Evolutionary conservation across 1,140 invertebrate genomes (phyloP).

Genomic region (Calycopis cecrops): DNA sequence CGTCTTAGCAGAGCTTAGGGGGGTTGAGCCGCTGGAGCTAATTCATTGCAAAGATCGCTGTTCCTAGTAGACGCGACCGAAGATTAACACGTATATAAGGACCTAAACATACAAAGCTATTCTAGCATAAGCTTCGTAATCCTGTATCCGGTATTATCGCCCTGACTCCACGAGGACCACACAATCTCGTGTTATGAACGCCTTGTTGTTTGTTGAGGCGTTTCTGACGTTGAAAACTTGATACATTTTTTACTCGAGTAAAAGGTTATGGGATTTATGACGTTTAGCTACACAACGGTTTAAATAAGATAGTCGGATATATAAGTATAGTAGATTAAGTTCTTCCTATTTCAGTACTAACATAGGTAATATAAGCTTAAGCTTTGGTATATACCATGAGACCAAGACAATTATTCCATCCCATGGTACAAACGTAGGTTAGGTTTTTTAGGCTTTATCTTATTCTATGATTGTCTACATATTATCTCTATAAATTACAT

Average conservation of each 20-base stretch:
- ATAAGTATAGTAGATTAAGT: too few species aligned
- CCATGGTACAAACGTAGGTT: too few species aligned
- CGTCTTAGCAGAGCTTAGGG: constrained; percentile 14
- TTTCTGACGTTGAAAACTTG: background rate
- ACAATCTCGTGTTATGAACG: constrained; percentile 5
- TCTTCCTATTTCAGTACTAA: too few species aligned
- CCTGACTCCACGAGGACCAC: background rate
- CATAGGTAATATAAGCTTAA: too few species aligned
- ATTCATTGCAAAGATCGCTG: constrained; percentile 16
- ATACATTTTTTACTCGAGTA: background rate
- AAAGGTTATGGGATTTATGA: too few species aligned
- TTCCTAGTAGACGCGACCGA: constrained; percentile 13
- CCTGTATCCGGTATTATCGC: constrained; percentile 5
- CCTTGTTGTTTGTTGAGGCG: background rate
- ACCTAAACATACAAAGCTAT: constrained; percentile 13
- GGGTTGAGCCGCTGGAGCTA: constrained; percentile 17
- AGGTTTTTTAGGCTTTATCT: too few species aligned
- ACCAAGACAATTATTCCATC: too few species aligned
- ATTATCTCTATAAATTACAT: too few species aligned
- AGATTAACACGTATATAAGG: constrained; percentile 14
- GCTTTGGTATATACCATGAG: too few species aligned
- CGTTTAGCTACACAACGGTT: too few species aligned
- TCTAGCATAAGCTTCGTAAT: constrained; percentile 7
- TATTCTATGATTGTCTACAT: too few species aligned
- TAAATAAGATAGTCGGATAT: too few species aligned